phyloP scores from a whole-genome alignment of 2,113 vertebrate species.

The Mus pahari region DNA sequence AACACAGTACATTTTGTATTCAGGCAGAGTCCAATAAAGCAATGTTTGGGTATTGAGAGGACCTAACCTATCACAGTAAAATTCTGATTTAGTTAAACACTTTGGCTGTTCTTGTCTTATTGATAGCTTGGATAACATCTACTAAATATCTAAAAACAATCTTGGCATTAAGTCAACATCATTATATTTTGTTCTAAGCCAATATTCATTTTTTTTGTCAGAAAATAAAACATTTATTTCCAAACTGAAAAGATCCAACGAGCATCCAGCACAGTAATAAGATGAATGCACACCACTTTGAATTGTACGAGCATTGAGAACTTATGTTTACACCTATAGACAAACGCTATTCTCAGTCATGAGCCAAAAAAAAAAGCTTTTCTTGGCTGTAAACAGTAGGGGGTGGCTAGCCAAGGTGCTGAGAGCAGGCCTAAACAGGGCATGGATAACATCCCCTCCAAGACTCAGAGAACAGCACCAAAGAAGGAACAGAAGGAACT shows the following conservation, averaged over 20 bases:
- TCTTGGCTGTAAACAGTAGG: not conserved
- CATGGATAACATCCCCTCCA: not conserved
- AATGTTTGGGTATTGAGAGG: not conserved
- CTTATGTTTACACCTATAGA: not conserved
- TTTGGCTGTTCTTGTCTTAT: not conserved
- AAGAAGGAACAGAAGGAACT: not conserved
- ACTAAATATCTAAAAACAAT: not conserved
- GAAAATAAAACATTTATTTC: not conserved
- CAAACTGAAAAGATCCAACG: no score
- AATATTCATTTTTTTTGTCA: not conserved
- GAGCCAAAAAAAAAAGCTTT: not conserved
- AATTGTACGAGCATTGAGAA: not conserved
- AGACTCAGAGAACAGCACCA: no score
- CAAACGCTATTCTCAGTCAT: not conserved
- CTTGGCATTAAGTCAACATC: not conserved
- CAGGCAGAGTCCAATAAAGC: not conserved
- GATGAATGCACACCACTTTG: not conserved
- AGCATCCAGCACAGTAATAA: not conserved
- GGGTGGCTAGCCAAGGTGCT: not conserved
- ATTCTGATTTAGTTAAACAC: conserved; percentile 40
- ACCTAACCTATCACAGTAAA: not conserved
- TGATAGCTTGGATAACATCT: not conserved
- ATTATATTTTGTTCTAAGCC: not conserved
- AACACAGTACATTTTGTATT: not conserved
- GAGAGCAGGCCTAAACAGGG: not conserved